Evolutionary conservation across 2,797 vertebrate species (phyloP).

Genomic region (Neosalanx taihuensis): DNA sequence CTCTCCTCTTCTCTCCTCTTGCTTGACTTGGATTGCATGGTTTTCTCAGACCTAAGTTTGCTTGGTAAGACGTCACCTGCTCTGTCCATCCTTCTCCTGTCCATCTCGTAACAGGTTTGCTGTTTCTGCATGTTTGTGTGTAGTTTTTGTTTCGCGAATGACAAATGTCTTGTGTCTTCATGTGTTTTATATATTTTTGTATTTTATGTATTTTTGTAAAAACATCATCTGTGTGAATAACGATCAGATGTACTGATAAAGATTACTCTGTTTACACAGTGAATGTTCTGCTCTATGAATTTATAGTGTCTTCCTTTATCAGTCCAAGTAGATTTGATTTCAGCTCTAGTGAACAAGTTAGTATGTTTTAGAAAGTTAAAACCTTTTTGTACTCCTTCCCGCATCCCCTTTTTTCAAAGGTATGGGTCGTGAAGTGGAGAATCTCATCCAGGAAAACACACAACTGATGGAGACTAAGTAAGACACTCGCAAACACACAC

Average conservation of each 20-base stretch:
- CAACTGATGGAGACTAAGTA: constrained; percentile 98
- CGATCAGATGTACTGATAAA: neutral
- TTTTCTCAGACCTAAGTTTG: constrained; percentile 80
- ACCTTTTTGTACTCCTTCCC: neutral
- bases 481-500: constrained; percentile 49
- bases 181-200: too few species aligned
- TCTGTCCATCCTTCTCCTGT: constrained; percentile 58
- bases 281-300: neutral
- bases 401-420: constrained; percentile 70
- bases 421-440: constrained; percentile 98
- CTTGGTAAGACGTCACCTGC: constrained; percentile 75
- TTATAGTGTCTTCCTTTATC: neutral
- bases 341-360: neutral
- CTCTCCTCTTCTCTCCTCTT: constrained; percentile 43
- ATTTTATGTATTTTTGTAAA: neutral
- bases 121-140: constrained; percentile 44
- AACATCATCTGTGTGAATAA: neutral
- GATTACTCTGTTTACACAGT: neutral
- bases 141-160: constrained; percentile 28
- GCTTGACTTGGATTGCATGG: constrained; percentile 79
- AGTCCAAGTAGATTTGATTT: too few species aligned
- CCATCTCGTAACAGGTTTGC: constrained; percentile 54
- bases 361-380: neutral
- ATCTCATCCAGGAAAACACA: constrained; percentile 95
- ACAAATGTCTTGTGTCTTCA: constrained; percentile 27